A percentile compares a stretch with the other conserved stretches of the same genome.
These are phyloP conservation scores for Nomada hirtipes DNA, from an alignment of 2,888 invertebrate species.

Conservation along the genomic window DNA sequence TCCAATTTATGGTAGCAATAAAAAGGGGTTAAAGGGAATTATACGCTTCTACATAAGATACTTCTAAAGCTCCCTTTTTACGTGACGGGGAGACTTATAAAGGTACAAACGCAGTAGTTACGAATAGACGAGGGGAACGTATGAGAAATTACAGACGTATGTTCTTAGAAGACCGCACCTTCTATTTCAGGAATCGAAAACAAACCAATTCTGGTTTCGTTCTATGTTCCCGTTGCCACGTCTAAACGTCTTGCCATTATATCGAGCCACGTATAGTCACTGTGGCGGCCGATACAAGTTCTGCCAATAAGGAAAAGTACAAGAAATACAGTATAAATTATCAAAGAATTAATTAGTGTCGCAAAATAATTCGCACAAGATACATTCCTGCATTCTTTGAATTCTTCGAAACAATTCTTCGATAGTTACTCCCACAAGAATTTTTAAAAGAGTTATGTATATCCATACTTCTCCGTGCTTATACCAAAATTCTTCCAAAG, in stretches of 20 bases:
- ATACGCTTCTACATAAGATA: not conserved
- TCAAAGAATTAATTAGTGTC: too few relatives aligned
- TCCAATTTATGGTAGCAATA: not conserved
- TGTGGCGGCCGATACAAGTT: not conserved
- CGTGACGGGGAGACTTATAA: constrained; percentile 26
- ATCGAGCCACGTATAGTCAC: constrained; percentile 29
- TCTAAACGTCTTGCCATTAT: constrained; percentile 28
- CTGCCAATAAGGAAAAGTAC: not conserved
- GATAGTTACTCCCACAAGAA: too few relatives aligned
- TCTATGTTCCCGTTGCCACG: constrained; percentile 56
- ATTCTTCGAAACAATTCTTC: too few relatives aligned
- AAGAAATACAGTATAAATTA: too few relatives aligned
- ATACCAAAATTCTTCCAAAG: too few relatives aligned
- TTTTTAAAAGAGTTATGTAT: too few relatives aligned
- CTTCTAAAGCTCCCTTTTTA: constrained; percentile 4
- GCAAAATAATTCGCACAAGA: too few relatives aligned
- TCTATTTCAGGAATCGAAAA: constrained; percentile 81
- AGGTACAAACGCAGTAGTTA: constrained; percentile 49
- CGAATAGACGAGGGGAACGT: constrained; percentile 55
- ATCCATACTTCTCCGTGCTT: too few relatives aligned
- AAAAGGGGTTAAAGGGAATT: not conserved
- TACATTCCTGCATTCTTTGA: too few relatives aligned
- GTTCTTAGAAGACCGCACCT: constrained; percentile 67
- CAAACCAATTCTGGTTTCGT: constrained; percentile 73
- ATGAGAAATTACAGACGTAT: constrained; percentile 68